Conservation (phyloP, 2,888 invertebrate species). For the Scaeva pyrastri region DNA sequence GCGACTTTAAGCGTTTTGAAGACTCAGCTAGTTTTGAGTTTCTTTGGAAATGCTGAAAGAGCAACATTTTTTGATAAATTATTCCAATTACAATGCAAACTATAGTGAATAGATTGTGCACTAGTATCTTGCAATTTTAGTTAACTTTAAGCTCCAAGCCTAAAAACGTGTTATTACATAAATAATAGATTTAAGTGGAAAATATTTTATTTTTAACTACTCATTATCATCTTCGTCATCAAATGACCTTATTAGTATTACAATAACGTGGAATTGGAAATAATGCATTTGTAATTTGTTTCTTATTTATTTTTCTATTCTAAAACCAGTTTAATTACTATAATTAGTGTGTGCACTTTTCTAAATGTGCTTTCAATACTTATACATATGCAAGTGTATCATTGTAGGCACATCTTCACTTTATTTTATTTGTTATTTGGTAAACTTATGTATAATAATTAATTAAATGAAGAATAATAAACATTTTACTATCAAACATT, state of each 20-base stretch:
- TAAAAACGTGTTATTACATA: neutral
- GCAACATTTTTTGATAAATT: neutral
- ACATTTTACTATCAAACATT: no score
- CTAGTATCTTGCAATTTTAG: no score
- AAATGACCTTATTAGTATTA: constrained; percentile 11
- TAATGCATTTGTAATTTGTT: neutral
- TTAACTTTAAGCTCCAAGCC: neutral
- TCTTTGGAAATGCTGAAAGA: constrained; percentile 89
- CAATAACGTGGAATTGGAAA: constrained; percentile 17
- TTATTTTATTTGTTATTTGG: no score
- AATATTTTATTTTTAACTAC: neutral
- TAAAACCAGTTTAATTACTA: neutral
- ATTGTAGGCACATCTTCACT: no score
- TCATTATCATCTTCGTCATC: neutral
- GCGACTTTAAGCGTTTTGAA: constrained; percentile 93
- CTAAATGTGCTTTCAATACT: neutral
- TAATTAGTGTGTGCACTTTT: neutral
- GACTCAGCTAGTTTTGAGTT: constrained; percentile 91
- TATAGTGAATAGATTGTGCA: no score
- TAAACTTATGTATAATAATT: no score
- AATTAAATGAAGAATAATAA: no score
- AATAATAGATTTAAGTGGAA: neutral
- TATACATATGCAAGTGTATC: no score
- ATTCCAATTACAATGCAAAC: neutral
- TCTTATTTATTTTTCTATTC: neutral